phyloP scores from a whole-genome alignment of 2,113 vertebrate genomes.

The Amblyopsis rosae region DNA sequence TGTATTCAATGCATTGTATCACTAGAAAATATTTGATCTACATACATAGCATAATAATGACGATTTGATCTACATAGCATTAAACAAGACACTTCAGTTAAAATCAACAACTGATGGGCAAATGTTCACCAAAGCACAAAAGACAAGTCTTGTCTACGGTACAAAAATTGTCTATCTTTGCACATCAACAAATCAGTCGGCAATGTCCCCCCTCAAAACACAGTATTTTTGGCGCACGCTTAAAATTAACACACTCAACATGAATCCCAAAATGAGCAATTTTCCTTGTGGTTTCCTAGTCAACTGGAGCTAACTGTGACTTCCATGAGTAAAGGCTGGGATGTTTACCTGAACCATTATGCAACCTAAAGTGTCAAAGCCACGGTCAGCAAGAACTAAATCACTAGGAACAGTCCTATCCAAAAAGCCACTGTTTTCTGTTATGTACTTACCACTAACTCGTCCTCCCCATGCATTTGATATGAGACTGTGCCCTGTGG shows the following conservation, averaged over 20 bases:
- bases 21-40: too few species aligned
- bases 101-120: too few species aligned
- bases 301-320: neutral
- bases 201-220: neutral
- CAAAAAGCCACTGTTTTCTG: too few species aligned
- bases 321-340: neutral
- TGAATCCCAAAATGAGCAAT: constrained; percentile 1
- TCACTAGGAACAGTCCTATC: constrained; percentile 3
- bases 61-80: neutral
- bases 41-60: too few species aligned
- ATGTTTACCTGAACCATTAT: neutral
- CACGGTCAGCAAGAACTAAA: constrained; percentile 17
- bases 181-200: neutral
- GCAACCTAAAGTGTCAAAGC: constrained; percentile 3
- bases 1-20: too few species aligned
- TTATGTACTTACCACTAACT: too few species aligned
- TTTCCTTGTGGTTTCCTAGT: constrained; percentile 1
- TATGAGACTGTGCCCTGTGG: too few species aligned
- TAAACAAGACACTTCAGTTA: constrained; percentile 1
- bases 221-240: too few species aligned
- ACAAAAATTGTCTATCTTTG: neutral
- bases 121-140: neutral
- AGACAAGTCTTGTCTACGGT: too few species aligned
- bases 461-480: too few species aligned
- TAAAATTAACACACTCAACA: neutral